Conservation (phyloP, 2,888 invertebrate genomes). For the Orthonevra nobilis region DNA sequence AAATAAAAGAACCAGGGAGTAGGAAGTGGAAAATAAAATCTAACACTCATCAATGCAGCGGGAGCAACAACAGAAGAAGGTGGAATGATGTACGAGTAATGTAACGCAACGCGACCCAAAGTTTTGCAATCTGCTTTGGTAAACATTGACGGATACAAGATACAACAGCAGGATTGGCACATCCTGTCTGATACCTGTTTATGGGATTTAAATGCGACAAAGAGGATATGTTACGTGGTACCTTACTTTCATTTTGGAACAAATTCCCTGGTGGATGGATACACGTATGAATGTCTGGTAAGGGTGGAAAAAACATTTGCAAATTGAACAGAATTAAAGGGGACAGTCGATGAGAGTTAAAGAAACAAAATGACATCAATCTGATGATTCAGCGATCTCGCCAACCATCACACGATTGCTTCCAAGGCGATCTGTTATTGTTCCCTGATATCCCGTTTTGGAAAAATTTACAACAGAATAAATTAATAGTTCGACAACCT, state of each 20-base stretch:
- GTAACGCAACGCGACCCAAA: conserved; percentile 47
- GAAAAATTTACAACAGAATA: not conserved
- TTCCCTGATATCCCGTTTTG: conserved; percentile 16
- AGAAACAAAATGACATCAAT: too few relatives aligned
- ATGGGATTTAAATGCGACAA: conserved; percentile 43
- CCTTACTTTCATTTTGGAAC: conserved; percentile 14
- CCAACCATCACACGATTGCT: too few relatives aligned
- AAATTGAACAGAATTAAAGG: too few relatives aligned
- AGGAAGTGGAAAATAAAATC: conserved; percentile 60
- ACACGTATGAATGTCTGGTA: too few relatives aligned
- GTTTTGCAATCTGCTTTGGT: conserved; percentile 49
- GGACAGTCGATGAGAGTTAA: too few relatives aligned
- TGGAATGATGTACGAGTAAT: too few relatives aligned
- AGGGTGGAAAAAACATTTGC: too few relatives aligned
- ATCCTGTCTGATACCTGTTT: conserved; percentile 59
- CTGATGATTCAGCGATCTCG: too few relatives aligned
- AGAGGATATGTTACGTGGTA: conserved; percentile 24
- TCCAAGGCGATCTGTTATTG: conserved; percentile 1
- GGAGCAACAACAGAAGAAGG: not conserved
- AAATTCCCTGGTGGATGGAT: conserved; percentile 46
- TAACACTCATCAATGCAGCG: conserved; percentile 62
- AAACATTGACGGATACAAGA: conserved; percentile 46
- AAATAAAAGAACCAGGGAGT: conserved; percentile 53
- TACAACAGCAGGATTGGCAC: conserved; percentile 23
- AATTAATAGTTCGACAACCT: conserved; percentile 24